Evolutionary conservation across 1,140 invertebrate genomes (phyloP), one percentile per base, ranked within the genome.

Genomic region (Watersipora subatra): DNA sequence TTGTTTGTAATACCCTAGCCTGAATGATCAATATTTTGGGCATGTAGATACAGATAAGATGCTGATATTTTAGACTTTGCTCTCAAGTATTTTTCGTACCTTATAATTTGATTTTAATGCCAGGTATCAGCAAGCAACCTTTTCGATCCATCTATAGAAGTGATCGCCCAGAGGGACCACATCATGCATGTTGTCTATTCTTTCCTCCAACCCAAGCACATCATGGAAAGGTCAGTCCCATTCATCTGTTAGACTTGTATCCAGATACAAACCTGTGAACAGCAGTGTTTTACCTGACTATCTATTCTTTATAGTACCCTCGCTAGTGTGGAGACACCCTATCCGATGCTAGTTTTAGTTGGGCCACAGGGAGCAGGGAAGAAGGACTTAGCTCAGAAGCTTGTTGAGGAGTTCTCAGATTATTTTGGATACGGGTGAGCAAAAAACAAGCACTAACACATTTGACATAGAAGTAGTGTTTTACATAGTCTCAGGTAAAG

Each of bases 361-460:
- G 79, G 79, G 28, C 78, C 79, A 15, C 73, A 75, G 64, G 79
- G 79, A 25, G 73, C 75, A 28, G 77, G 77, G 1, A 78, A 76
- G 65, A 76, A 74, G 66, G 72, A 77, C 28, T 70, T 81, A 17
- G 73, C 75, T 25, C 66, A 72, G 62, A 76, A 77, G 70, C 66
- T 80, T 12, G 77, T 78, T 1, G 76, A 79, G 20, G 77, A 81
- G 64, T 80, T 79, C 68, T 69, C 73, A 7, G 77, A 81, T 68
- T 79, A 78, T 62, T 80, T 81, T 74, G 78, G 77, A 27, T 79
- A 76, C 72, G 76, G 75, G 77, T 78, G 70, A 69, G 69, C 70
- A 28, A 25, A n/a, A 20, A 7, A 28, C 20, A 22, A 64, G 61
- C 28, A 28, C 17, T 19, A 66, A 22, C 12, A 22, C 22, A n/a